Conservation (phyloP, 2,797 vertebrate genomes). For the Sarcophilus harrisii region DNA sequence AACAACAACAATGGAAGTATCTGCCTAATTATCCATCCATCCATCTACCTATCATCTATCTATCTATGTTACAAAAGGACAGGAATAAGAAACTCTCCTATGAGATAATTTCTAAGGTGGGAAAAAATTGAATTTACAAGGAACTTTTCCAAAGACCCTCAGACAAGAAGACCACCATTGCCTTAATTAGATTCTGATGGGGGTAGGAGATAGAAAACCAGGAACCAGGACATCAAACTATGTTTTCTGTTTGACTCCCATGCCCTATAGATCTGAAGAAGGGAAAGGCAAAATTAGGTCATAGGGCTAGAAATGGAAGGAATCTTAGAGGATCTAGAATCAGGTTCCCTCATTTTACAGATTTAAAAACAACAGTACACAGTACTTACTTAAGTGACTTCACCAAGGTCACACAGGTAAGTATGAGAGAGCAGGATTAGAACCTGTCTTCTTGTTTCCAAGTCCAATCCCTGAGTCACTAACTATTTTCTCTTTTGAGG, state of each 20-base stretch:
- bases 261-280: neutral
- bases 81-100: neutral
- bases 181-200: neutral
- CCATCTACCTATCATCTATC: too few relatives aligned
- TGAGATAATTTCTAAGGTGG: neutral
- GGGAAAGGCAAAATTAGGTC: neutral
- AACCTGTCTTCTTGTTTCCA: slow-evolving; percentile 14
- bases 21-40: too few relatives aligned
- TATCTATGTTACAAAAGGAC: neutral
- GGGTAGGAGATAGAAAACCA: neutral
- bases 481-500: neutral
- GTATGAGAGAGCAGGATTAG: neutral
- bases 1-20: neutral
- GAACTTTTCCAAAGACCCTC: neutral
- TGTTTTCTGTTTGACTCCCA: neutral
- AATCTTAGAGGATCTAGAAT: neutral
- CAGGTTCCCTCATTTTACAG: slow-evolving; percentile 27
- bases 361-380: neutral
- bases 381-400: neutral
- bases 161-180: neutral
- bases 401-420: neutral
- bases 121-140: neutral
- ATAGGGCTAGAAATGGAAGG: neutral
- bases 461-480: neutral
- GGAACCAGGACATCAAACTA: neutral